Conservation (phyloP, 2,113 vertebrate genomes). For the Neogobius melanostomus region DNA sequence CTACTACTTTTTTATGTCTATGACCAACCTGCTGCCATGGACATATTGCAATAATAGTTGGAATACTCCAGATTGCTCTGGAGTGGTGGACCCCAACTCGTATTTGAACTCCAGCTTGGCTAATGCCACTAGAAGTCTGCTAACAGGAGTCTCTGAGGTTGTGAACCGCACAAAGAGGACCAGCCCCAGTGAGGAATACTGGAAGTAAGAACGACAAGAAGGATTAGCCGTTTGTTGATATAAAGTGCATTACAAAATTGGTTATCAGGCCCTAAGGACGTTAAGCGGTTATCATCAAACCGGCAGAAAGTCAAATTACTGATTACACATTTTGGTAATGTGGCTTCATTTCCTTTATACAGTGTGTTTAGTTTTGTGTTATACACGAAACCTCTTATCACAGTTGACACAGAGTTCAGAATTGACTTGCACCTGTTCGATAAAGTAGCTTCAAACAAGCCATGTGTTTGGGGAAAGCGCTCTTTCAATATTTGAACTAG, state of each 20-base stretch:
- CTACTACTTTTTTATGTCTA: slow-evolving; percentile 99
- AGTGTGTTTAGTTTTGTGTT: slow-evolving; percentile 3
- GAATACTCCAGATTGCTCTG: slow-evolving; percentile 88
- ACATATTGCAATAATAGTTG: slow-evolving; percentile 95
- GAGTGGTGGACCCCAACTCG: slow-evolving; percentile 75
- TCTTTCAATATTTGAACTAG: slow-evolving; percentile 50
- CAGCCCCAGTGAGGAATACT: slow-evolving; percentile 98
- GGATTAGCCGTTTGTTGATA: background rate
- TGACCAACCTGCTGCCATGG: slow-evolving; percentile 95
- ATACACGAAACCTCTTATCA: slow-evolving; percentile 15
- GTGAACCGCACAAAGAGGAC: slow-evolving; percentile 90
- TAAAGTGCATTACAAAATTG: background rate
- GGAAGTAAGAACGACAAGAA: slow-evolving; percentile 81
- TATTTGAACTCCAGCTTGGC: slow-evolving; percentile 72
- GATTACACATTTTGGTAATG: background rate
- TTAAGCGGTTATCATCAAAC: slow-evolving; percentile 3
- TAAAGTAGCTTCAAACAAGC: slow-evolving; percentile 30
- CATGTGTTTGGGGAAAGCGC: slow-evolving; percentile 17
- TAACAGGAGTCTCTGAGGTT: slow-evolving; percentile 74
- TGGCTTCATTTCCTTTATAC: background rate
- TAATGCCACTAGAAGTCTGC: slow-evolving; percentile 59
- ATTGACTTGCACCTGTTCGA: slow-evolving; percentile 27
- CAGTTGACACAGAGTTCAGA: slow-evolving; percentile 20
- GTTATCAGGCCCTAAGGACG: background rate
- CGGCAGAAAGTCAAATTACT: background rate